These are phyloP conservation scores for Adoxophyes honmai DNA, from an alignment of 1,140 invertebrate species.

Conservation along the genomic window DNA sequence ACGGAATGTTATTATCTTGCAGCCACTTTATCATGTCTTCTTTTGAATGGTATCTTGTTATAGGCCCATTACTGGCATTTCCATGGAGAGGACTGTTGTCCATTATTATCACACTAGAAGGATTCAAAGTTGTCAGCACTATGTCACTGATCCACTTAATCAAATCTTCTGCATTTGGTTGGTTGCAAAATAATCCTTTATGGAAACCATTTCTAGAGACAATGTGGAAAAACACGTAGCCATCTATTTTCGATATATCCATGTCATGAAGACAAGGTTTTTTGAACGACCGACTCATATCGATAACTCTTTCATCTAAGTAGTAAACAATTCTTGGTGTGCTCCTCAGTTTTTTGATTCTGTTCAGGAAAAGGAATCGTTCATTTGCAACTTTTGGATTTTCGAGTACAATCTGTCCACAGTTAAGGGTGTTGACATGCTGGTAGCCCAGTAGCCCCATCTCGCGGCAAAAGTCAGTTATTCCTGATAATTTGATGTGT, in stretches of 20 bases:
- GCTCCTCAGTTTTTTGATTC: conserved; percentile 28
- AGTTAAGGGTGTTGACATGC: conserved; percentile 16
- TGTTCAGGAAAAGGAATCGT: conserved; percentile 33
- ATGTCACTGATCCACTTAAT: conserved; percentile 43
- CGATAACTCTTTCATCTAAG: conserved; percentile 37
- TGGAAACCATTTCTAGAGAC: conserved; percentile 28
- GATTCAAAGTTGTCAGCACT: conserved; percentile 26
- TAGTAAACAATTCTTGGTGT: conserved; percentile 30
- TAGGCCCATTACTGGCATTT: conserved; percentile 16
- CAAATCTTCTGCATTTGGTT: conserved; percentile 21
- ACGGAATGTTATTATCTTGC: conserved; percentile 34
- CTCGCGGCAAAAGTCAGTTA: background rate
- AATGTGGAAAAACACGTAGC: conserved; percentile 30
- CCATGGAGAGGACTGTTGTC: conserved; percentile 30
- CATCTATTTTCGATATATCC: conserved; percentile 4
- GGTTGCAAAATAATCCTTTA: conserved; percentile 31
- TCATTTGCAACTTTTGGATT: conserved; percentile 38
- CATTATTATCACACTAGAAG: conserved; percentile 35
- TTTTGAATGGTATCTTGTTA: conserved; percentile 38
- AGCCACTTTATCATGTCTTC: conserved; percentile 40
- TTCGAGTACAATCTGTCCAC: conserved; percentile 32
- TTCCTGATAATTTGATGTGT: background rate
- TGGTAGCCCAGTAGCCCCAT: conserved; percentile 25
- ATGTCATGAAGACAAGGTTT: conserved; percentile 19
- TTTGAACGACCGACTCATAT: conserved; percentile 19